Evolutionary conservation across 2,888 invertebrate species (phyloP).

Genomic region (Sphinx pinastri): DNA sequence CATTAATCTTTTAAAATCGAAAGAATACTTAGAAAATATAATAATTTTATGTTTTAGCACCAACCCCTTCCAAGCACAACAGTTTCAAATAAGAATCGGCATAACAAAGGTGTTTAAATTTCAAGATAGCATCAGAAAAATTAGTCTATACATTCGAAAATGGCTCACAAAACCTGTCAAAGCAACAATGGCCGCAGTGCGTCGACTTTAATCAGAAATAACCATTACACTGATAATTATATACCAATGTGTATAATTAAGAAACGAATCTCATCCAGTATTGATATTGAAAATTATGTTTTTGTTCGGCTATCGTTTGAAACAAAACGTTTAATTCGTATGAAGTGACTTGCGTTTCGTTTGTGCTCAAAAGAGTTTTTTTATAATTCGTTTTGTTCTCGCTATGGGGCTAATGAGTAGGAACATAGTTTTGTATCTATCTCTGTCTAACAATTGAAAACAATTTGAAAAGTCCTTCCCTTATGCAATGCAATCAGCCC

Average conservation of each 20-base stretch:
- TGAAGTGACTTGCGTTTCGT: slow-evolving; percentile 80
- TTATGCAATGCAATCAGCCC: too few species aligned
- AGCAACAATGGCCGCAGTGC: slow-evolving; percentile 41
- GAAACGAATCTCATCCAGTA: slow-evolving; percentile 60
- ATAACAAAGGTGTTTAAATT: neutral
- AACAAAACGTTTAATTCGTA: slow-evolving; percentile 81
- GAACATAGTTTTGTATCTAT: neutral
- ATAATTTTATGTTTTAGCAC: too few species aligned
- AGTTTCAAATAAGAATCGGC: neutral
- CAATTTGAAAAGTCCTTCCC: too few species aligned
- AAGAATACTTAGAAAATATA: too few species aligned
- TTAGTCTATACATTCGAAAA: slow-evolving; percentile 5
- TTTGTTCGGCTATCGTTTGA: slow-evolving; percentile 70
- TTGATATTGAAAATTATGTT: slow-evolving; percentile 73
- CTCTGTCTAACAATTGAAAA: too few species aligned
- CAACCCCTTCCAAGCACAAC: too few species aligned
- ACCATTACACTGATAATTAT: slow-evolving; percentile 59
- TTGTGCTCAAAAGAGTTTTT: slow-evolving; percentile 70
- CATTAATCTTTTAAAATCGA: too few species aligned
- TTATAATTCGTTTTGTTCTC: slow-evolving; percentile 28
- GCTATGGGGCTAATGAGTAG: slow-evolving; percentile 9
- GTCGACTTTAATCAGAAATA: slow-evolving; percentile 67
- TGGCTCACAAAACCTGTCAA: slow-evolving; percentile 18
- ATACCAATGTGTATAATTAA: slow-evolving; percentile 67
- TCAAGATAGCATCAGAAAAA: slow-evolving; percentile 3